Evolutionary conservation across 2,113 vertebrate genomes (phyloP), one percentile per base, ranked within the genome.

Genomic region (Megaceryle maxima): DNA sequence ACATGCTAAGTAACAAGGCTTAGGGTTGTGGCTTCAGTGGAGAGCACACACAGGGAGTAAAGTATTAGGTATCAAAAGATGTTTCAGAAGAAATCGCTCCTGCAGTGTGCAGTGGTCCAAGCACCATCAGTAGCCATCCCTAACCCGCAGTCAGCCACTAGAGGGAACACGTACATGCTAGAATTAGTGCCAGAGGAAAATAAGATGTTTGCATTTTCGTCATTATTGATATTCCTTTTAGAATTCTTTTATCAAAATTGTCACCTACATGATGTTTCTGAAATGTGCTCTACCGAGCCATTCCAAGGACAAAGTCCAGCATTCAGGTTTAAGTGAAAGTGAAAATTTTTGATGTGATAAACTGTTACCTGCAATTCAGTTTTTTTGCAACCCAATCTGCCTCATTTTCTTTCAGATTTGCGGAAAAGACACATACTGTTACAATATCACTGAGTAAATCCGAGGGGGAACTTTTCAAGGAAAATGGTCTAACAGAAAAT

Each of bases 21-120:
- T 4, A 9, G 17, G 7, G 15, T 5, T 41, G 46, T 51, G 44
- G 8, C n/a, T 87, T 10, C 53, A 31, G 44, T 0, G 5, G 12
- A 26, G 37, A 84, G 9, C 18, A 13, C 18, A 6, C 2, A 0
- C 21, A 16, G 35, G 22, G 13, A 33, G 4, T 0, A 35, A 39
- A 13, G 28, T 29, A 5, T 4, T n/a, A 43, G 31, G 13, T 4
- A 24, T 4, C 2, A 1, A 9, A 68, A 64, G 51, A 4, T 31
- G 4, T 8, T 73, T 6, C 1, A 0, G 39, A 64, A 60, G 39
- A 51, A 60, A 21, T 25, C 1, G 0, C 13, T 8, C 62, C 0
- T 4, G 59, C 35, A 6, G 14, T 0, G 28, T 2, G 37, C 3
- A 0, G 33, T 5, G 33, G 6, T n/a, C 17, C 15, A 2, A 56